Conservation (phyloP, 2,113 vertebrate genomes). For the Glaucomys volans region DNA sequence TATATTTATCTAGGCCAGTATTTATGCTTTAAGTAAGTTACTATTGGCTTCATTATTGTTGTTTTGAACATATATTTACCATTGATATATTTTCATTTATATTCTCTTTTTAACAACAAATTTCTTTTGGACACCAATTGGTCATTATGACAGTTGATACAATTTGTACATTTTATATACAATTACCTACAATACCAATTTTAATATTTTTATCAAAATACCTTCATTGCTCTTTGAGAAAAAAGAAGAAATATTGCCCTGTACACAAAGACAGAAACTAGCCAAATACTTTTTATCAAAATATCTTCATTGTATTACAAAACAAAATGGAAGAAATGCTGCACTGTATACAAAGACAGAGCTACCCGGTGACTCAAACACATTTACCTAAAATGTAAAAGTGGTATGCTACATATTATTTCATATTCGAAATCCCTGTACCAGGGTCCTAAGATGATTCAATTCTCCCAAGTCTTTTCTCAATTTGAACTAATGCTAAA, state of each 20-base stretch:
- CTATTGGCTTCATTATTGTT: neutral
- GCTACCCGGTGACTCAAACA: neutral
- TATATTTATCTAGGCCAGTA: neutral
- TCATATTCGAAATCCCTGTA: neutral
- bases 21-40: neutral
- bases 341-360: neutral
- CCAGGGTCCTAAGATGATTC: neutral
- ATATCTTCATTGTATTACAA: neutral
- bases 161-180: neutral
- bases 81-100: neutral
- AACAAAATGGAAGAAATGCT: neutral
- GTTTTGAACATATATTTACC: neutral
- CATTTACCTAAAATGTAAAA: neutral
- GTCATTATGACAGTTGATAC: neutral
- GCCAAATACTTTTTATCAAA: neutral
- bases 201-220: slow-evolving; percentile 23
- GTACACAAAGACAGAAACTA: neutral
- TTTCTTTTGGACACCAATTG: neutral
- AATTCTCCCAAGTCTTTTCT: neutral
- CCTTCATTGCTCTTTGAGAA: neutral
- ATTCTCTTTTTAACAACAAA: neutral
- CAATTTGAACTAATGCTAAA: neutral
- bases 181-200: neutral
- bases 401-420: neutral
- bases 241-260: neutral